phyloP scores from a whole-genome alignment of 2,888 invertebrate species.

The Agriopis aurantiaria region DNA sequence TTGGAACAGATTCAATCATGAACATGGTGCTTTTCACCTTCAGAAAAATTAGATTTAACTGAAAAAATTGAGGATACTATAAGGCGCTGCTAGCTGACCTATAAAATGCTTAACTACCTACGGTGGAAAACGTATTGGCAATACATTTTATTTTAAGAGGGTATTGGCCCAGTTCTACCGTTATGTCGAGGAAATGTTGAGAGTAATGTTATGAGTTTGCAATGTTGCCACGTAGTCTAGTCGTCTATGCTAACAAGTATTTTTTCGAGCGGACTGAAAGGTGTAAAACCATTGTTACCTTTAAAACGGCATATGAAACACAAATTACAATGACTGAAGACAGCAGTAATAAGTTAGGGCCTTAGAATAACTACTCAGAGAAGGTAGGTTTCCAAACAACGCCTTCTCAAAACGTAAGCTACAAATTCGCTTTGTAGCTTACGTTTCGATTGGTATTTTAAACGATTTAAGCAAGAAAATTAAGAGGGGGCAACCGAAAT shows the following conservation, averaged over 20 bases:
- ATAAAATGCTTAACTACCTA: constrained; percentile 15
- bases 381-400: too few species aligned
- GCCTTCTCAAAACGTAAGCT: too few species aligned
- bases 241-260: background rate
- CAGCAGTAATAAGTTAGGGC: too few species aligned
- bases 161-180: constrained; percentile 12
- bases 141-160: constrained; percentile 21
- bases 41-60: background rate
- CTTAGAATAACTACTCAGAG: too few species aligned
- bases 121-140: constrained; percentile 17
- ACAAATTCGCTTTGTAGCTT: too few species aligned
- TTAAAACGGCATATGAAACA: too few species aligned
- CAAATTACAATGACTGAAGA: too few species aligned
- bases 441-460: too few species aligned
- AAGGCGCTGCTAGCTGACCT: background rate
- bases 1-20: background rate
- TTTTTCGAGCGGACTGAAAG: background rate
- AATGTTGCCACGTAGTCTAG: constrained; percentile 3
- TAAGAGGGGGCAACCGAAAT: too few species aligned
- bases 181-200: constrained; percentile 9
- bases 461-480: too few species aligned
- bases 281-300: too few species aligned
- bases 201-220: background rate
- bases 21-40: background rate
- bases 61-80: background rate